Conservation (phyloP, 2,113 vertebrate species). For the Rana temporaria region DNA sequence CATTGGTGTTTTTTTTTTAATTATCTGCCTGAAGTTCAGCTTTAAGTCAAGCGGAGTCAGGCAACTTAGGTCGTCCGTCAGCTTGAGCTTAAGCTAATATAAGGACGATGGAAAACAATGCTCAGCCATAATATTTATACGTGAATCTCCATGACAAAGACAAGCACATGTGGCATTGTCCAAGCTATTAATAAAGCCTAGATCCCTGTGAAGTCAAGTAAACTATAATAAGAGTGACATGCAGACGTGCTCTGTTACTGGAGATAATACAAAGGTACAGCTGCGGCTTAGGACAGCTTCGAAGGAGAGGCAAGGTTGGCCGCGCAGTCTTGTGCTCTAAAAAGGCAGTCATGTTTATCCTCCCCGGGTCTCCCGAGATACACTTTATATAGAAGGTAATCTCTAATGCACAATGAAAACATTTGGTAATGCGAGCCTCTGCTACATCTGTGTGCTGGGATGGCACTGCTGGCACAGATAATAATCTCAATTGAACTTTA, state of each 20-base stretch:
- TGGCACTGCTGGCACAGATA: constrained; percentile 32
- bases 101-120: constrained; percentile 30
- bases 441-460: constrained; percentile 45
- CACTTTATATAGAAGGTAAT: constrained; percentile 53
- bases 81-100: constrained; percentile 27
- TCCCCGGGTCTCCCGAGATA: constrained; percentile 43
- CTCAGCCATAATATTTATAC: constrained; percentile 30
- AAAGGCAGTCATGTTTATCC: constrained; percentile 52
- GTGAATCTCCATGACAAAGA: constrained; percentile 42
- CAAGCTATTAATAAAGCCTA: constrained; percentile 27
- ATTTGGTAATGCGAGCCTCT: constrained; percentile 40
- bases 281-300: constrained; percentile 32
- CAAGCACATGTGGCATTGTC: constrained; percentile 44
- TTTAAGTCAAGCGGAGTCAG: not conserved
- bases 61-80: constrained; percentile 13
- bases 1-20: too few species aligned
- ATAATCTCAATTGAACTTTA: constrained; percentile 48
- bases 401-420: constrained; percentile 47
- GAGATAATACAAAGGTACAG: constrained; percentile 29
- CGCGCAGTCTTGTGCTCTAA: constrained; percentile 42
- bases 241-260: constrained; percentile 16
- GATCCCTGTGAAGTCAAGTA: constrained; percentile 35
- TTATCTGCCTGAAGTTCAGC: too few species aligned
- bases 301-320: constrained; percentile 42
- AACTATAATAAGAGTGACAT: constrained; percentile 48